Conservation (phyloP, 1,140 invertebrate genomes). For the Bombus sibiricus region DNA sequence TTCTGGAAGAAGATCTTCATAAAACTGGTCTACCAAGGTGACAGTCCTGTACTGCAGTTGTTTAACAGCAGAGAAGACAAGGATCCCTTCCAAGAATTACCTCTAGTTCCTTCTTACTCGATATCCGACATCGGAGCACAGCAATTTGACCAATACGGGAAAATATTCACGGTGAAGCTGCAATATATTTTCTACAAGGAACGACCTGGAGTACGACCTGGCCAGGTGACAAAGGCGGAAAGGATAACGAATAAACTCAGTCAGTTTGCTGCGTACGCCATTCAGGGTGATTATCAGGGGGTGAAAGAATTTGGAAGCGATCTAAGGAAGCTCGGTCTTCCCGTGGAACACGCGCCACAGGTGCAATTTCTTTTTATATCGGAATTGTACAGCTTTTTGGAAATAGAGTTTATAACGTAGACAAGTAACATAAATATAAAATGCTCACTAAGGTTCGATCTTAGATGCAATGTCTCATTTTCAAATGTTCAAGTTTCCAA, state of each 20-base stretch:
- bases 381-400: not conserved
- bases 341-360: constrained; percentile 98
- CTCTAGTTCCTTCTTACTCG: constrained; percentile 95
- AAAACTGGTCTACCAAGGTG: constrained; percentile 89
- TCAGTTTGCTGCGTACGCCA: constrained; percentile 97
- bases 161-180: constrained; percentile 99
- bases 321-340: constrained; percentile 95
- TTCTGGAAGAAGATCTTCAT: constrained; percentile 99
- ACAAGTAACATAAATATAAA: not conserved
- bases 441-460: too few relatives aligned
- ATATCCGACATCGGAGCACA: constrained; percentile 96
- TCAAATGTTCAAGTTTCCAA: too few relatives aligned
- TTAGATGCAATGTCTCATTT: too few relatives aligned
- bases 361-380: constrained; percentile 73
- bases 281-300: constrained; percentile 95
- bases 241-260: constrained; percentile 94
- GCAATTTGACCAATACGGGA: constrained; percentile 99
- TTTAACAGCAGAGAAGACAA: constrained; percentile 93
- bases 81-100: constrained; percentile 96
- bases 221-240: constrained; percentile 97
- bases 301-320: constrained; percentile 96
- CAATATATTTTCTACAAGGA: constrained; percentile 99
- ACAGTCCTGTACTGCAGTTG: constrained; percentile 93
- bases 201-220: constrained; percentile 96
- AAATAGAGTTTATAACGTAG: not conserved